Base-by-base conservation (phyloP, 2,888 invertebrate species). In the Hedya salicella region DNA sequence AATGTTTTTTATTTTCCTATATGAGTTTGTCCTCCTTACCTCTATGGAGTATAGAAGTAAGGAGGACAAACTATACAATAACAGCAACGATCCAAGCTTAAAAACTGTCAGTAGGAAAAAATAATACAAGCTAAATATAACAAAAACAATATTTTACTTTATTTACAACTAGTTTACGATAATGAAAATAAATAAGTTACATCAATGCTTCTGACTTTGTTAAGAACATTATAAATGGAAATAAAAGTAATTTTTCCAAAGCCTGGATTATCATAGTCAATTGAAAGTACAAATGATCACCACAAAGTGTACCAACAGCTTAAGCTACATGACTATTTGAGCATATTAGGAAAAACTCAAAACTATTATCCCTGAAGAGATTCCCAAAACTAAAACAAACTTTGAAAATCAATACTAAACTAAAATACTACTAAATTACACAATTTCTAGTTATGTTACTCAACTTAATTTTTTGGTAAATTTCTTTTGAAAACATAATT, bases 151-250 rank as follows among this genome's bases (percentile, higher is more conserved):
- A 44, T 13, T 71, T 71, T 71, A 73, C 16, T 73, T 69, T 72
- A 73, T 73, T 73, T 73, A 73, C 70, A 73, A 48, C 72, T 69
- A 71, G 72, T 73, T 73, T 73, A 73, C 70, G 71, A 48, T 57
- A 16, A 63, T 53, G 62, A 68, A 62, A 59, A 66, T 49, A 53
- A 67, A 65, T 44, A 44, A 69, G 54, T 50, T 57, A 64, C 61
- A 32, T n/a, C n/a, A n/a, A n/a, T n/a, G n/a, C n/a, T n/a, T n/a
- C 21, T 64, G 30, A 63, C 19, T 21, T 66, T 39, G 52, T 53
- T 42, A 30, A n/a, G 44, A 46, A 13, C 19, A 30, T 17, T 49
- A 17, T 25, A 25, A 25, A 50, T 48, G 25, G 13, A 59, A 39
- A 36, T 2, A 49, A 60, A 39, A 9, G 25, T 25, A 6, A 25